A percentile compares a stretch with the other conserved stretches of the same genome.
Conservation (phyloP, 2,888 invertebrate genomes). For the Andrena marginata region DNA sequence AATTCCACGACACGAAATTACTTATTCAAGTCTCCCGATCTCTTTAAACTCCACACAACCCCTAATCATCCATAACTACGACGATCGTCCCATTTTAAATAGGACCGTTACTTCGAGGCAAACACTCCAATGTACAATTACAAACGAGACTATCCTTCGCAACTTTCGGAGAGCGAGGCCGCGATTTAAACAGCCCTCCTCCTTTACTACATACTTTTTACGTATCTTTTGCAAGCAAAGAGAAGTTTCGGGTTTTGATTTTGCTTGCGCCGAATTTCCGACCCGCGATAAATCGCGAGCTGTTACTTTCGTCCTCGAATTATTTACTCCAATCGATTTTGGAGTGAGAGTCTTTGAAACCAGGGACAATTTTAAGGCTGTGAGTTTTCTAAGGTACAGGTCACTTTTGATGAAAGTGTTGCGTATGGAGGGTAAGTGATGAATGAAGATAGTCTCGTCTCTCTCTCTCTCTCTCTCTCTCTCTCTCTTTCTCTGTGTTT, state of each 20-base stretch:
- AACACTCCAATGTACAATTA: constrained; percentile 14
- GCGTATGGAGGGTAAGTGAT: constrained; percentile 1
- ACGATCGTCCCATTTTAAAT: constrained; percentile 39
- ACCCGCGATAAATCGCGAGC: not conserved
- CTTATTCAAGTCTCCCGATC: constrained; percentile 32
- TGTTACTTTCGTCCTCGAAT: constrained; percentile 1
- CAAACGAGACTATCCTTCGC: constrained; percentile 46
- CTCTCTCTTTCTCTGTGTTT: constrained; percentile 10
- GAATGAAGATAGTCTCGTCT: constrained; percentile 53
- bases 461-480: constrained; percentile 10
- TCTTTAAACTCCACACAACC: constrained; percentile 20
- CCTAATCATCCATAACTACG: constrained; percentile 13
- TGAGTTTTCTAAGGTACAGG: not conserved
- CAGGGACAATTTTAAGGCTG: constrained; percentile 14
- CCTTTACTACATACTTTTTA: constrained; percentile 11
- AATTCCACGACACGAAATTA: constrained; percentile 18
- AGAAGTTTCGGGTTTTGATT: not conserved
- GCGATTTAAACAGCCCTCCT: constrained; percentile 5
- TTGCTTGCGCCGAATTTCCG: constrained; percentile 1
- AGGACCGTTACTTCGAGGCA: constrained; percentile 18
- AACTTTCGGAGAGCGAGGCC: not conserved
- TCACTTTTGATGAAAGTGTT: constrained; percentile 8
- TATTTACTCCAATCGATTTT: constrained; percentile 29
- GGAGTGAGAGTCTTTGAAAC: constrained; percentile 7
- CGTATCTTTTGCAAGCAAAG: not conserved